phyloP scores from a whole-genome alignment of 2,113 vertebrate species.

The Paradisaea rubra region DNA sequence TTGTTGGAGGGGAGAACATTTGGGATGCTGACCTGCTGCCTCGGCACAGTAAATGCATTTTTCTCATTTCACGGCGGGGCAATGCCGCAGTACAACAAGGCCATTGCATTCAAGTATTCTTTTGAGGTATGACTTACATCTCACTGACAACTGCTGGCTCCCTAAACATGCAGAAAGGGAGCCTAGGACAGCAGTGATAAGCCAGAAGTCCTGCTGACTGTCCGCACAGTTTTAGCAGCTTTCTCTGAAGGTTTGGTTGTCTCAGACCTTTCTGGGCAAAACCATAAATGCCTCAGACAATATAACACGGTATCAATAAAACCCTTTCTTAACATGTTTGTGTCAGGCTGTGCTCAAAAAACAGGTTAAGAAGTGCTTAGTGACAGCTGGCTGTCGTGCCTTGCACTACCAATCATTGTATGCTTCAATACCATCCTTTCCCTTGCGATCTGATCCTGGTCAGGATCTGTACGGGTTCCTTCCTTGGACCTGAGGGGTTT shows the following conservation, averaged over 20 bases:
- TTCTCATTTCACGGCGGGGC: constrained; percentile 37
- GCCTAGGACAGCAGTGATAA: not conserved
- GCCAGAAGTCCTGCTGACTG: not conserved
- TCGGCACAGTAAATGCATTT: constrained; percentile 7
- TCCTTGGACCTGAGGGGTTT: not conserved
- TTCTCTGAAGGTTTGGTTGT: not conserved
- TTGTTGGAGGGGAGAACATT: not conserved
- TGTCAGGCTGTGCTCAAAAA: not conserved
- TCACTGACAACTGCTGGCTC: not conserved
- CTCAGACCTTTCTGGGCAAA: not conserved
- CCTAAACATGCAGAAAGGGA: not conserved
- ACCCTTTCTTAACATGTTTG: not conserved
- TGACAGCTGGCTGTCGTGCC: not conserved
- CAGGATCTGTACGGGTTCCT: not conserved
- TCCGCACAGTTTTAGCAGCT: not conserved
- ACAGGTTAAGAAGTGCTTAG: not conserved
- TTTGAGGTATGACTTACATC: constrained; percentile 7
- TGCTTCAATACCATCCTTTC: not conserved
- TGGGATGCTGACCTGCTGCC: constrained; percentile 45
- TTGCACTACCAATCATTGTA: not conserved
- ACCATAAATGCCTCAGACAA: not conserved
- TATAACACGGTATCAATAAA: not conserved
- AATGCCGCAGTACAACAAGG: not conserved
- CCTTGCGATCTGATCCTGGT: not conserved
- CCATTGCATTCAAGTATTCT: not conserved